phyloP scores from a whole-genome alignment of 2,888 invertebrate species.

The Megastigmus dorsalis region DNA sequence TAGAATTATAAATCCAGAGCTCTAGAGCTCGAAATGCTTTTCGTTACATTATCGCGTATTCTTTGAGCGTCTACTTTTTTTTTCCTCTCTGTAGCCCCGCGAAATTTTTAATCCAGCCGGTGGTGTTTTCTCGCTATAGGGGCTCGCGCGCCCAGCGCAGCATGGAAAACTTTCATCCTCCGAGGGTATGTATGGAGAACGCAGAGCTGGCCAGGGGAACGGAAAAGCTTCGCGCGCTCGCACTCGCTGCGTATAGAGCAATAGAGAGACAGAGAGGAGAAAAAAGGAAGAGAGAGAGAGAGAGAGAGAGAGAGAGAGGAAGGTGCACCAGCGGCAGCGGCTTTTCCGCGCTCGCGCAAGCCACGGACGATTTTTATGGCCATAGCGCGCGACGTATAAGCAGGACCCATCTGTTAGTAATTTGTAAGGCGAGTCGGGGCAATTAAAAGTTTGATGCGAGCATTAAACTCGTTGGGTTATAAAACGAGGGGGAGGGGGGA shows the following conservation, averaged over 20 bases:
- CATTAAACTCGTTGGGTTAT: constrained; percentile 72
- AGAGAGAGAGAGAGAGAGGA: neutral
- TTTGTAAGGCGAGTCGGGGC: constrained; percentile 71
- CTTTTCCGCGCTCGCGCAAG: constrained; percentile 43
- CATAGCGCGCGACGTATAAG: constrained; percentile 59
- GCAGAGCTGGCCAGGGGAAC: neutral
- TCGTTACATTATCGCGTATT: constrained; percentile 33
- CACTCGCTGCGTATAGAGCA: neutral
- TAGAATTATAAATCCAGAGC: neutral
- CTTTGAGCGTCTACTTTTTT: constrained; percentile 1
- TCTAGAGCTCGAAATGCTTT: constrained; percentile 4
- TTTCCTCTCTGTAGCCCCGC: too few relatives aligned
- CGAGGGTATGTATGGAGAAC: too few relatives aligned
- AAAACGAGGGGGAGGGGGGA: constrained; percentile 63
- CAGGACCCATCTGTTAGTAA: constrained; percentile 71
- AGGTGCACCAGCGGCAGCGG: neutral
- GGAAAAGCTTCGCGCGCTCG: neutral
- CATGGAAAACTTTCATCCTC: too few relatives aligned
- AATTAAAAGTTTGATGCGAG: constrained; percentile 73
- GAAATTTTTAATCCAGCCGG: constrained; percentile 35
- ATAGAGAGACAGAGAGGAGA: neutral
- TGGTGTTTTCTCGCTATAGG: constrained; percentile 26
- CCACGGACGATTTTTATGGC: constrained; percentile 57
- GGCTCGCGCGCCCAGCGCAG: too few relatives aligned
- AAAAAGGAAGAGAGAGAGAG: constrained; percentile 3